Conservation (phyloP, 2,797 vertebrate species). For the Streptopelia turtur region DNA sequence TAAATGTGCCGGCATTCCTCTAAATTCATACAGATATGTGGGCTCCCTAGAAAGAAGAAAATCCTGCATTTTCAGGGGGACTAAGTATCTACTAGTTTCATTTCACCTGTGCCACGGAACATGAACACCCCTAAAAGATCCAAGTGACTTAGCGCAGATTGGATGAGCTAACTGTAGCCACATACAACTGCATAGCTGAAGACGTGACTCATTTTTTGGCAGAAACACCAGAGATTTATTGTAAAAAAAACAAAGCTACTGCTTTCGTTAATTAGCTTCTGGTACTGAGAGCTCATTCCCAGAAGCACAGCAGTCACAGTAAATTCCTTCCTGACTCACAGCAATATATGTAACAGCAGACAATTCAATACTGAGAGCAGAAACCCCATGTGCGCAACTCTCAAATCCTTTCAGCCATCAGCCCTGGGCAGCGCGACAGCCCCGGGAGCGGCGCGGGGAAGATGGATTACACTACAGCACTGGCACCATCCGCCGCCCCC, state of each 20-base stretch:
- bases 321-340: background rate
- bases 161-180: background rate
- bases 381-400: background rate
- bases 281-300: background rate
- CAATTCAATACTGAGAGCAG: background rate
- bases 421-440: background rate
- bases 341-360: background rate
- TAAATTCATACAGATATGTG: background rate
- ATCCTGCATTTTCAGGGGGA: background rate
- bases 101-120: background rate
- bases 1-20: background rate
- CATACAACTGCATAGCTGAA: background rate
- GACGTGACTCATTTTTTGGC: background rate
- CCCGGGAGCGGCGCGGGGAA: background rate
- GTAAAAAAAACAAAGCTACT: background rate
- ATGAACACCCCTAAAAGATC: background rate
- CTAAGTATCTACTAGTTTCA: background rate
- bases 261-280: background rate
- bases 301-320: background rate
- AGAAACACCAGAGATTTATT: background rate
- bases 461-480: background rate
- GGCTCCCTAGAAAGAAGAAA: background rate
- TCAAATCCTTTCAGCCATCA: background rate
- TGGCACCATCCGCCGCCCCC: background rate
- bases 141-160: background rate